A percentile compares a stretch with the other conserved stretches of the same genome.
Conservation (phyloP, 2,888 invertebrate genomes). For the Callinectes sapidus region DNA sequence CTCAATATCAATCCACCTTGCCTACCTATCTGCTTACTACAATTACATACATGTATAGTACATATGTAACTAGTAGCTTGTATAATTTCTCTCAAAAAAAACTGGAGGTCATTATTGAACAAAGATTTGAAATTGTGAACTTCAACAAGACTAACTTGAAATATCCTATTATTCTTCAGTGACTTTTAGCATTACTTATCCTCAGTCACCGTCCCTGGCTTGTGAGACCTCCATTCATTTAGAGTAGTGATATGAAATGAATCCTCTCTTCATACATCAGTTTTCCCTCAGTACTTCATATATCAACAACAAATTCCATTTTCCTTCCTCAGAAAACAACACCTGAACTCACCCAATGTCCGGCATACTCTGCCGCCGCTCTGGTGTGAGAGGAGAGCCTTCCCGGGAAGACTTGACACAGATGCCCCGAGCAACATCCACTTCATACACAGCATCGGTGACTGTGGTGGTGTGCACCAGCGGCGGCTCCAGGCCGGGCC, state of each 20-base stretch:
- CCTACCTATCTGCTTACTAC: neutral
- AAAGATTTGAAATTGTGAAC: neutral
- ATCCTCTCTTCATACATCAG: neutral
- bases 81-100: neutral
- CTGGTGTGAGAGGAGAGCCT: slow-evolving; percentile 71
- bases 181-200: too few relatives aligned
- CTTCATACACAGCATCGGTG: slow-evolving; percentile 86
- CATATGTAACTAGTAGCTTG: neutral
- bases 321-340: neutral
- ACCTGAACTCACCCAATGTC: slow-evolving; percentile 69
- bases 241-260: neutral
- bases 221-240: neutral
- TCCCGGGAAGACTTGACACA: slow-evolving; percentile 77
- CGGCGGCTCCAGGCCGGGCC: slow-evolving; percentile 84
- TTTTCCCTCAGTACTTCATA: neutral
- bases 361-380: slow-evolving; percentile 73
- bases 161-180: neutral
- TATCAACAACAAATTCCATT: neutral
- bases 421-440: slow-evolving; percentile 89
- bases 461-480: slow-evolving; percentile 90
- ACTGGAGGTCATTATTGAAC: neutral
- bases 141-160: neutral
- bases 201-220: too few relatives aligned
- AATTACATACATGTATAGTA: too few relatives aligned
- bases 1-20: neutral